Base-by-base conservation (phyloP, 2,797 vertebrate species). In the Simalia tracyae region DNA sequence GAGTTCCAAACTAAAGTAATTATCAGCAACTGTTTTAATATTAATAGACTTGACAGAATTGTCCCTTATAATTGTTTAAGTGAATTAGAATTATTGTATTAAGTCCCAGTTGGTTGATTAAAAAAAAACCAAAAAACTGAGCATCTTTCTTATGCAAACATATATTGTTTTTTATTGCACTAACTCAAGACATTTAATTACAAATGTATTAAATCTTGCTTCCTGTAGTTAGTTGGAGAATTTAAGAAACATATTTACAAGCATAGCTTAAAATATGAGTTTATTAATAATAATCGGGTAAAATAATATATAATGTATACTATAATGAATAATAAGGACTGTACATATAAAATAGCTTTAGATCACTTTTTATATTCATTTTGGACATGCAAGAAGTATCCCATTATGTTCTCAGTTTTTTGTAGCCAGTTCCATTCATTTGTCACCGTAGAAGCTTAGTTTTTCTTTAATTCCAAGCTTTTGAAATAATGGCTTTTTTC, bases 1-100 rank as follows among this genome's bases (percentile, higher is more conserved):
- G 95, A 96, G 94, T 96, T 97, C 96, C 96, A 97, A 97, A 96
- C 96, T 96, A 96, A 96, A 96, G 96, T 95, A 97, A 96, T 97
- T 96, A 97, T 96, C 95, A 97, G 96, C 92, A 96, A 95, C 96
- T 97, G 90, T 95, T 96, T 96, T 95, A 93, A 94, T 97, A 97
- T 97, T 97, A 97, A 97, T 96, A 92, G 96, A 92, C 76, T 95
- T 93, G 93, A 92, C 90, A 93, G 93, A 97, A 94, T 94, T 97
- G 96, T 95, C 96, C 94, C 95, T 97, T 96, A 93, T 26, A 76
- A 91, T 93, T 92, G 94, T 95, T 96, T 95, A 94, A 97, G 92
- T 96, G 95, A 94, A 91, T 95, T 91, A 96, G 94, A 97, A 95
- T 96, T 95, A 96, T 19, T 96, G 95, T 94, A 89, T 91, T 89